Evolutionary conservation across 2,888 invertebrate species (phyloP).

Genomic region (Erebia ligea): DNA sequence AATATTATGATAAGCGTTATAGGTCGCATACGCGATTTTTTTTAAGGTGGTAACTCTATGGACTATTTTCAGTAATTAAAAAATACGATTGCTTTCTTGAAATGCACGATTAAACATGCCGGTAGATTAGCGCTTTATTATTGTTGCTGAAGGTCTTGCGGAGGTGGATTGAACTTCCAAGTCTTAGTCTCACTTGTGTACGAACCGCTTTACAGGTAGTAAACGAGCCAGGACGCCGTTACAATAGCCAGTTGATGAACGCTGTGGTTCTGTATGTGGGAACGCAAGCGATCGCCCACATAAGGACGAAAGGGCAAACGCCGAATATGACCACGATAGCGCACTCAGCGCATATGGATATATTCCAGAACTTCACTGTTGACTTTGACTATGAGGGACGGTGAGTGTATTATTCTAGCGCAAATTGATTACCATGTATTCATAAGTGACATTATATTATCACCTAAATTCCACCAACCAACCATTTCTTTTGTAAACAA

Average conservation of each 20-base stretch:
- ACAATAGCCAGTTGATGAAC: constrained; percentile 98
- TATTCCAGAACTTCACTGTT: constrained; percentile 99
- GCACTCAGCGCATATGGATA: constrained; percentile 99
- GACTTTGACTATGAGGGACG: constrained; percentile 98
- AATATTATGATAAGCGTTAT: background rate
- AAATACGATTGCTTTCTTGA: constrained; percentile 10
- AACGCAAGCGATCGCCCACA: constrained; percentile 96
- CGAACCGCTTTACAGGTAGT: constrained; percentile 73
- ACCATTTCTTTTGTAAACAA: too few species aligned
- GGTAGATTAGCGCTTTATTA: background rate
- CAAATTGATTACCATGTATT: background rate
- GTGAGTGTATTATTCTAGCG: constrained; percentile 49
- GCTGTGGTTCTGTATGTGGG: constrained; percentile 99
- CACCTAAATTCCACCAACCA: too few species aligned
- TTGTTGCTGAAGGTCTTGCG: too few species aligned
- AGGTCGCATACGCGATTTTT: background rate
- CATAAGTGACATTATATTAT: background rate
- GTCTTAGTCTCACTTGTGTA: too few species aligned
- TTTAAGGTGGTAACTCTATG: background rate
- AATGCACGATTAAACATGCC: background rate
- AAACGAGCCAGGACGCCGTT: constrained; percentile 94
- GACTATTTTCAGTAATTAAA: background rate
- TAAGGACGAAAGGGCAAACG: constrained; percentile 94
- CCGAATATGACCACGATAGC: constrained; percentile 99
- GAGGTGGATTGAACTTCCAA: too few species aligned